Evolutionary conservation across 2,888 invertebrate genomes (phyloP).

Genomic region (Sturmia bella): DNA sequence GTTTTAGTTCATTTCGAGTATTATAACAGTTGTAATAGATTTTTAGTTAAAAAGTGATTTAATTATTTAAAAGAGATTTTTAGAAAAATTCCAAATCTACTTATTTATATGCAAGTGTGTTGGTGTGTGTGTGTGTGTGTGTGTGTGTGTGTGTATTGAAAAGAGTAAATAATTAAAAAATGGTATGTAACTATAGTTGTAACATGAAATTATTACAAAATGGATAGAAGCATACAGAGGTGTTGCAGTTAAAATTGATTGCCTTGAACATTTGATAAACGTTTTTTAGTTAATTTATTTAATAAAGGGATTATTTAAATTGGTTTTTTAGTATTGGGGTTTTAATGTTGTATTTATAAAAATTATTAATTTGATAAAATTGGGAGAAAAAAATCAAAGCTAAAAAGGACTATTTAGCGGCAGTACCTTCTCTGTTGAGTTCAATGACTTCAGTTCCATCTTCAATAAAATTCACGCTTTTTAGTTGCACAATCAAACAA

Average conservation of each 20-base stretch:
- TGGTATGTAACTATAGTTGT: not conserved
- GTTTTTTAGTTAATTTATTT: constrained; percentile 20
- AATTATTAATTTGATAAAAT: constrained; percentile 35
- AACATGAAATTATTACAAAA: not conserved
- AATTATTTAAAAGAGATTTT: constrained; percentile 6
- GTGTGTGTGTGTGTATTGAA: not conserved
- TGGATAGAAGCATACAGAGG: constrained; percentile 65
- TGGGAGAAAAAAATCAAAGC: constrained; percentile 33
- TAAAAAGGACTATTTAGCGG: constrained; percentile 42
- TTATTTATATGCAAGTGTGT: too few relatives aligned
- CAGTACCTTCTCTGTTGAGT: constrained; percentile 74
- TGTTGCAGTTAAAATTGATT: constrained; percentile 40
- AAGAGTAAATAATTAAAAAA: constrained; percentile 7
- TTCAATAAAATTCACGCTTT: constrained; percentile 58
- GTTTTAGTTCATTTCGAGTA: constrained; percentile 15
- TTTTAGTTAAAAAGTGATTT: constrained; percentile 32
- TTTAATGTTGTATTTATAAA: constrained; percentile 18
- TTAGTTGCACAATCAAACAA: constrained; percentile 48
- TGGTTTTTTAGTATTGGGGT: constrained; percentile 4
- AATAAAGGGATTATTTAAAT: constrained; percentile 27
- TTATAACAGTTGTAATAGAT: constrained; percentile 65
- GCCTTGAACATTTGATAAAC: constrained; percentile 23
- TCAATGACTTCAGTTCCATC: constrained; percentile 74
- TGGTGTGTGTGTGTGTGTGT: too few relatives aligned
- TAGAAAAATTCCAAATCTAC: not conserved